Base-by-base conservation (phyloP, 2,113 vertebrate species). In the Pangasianodon hypophthalmus region DNA sequence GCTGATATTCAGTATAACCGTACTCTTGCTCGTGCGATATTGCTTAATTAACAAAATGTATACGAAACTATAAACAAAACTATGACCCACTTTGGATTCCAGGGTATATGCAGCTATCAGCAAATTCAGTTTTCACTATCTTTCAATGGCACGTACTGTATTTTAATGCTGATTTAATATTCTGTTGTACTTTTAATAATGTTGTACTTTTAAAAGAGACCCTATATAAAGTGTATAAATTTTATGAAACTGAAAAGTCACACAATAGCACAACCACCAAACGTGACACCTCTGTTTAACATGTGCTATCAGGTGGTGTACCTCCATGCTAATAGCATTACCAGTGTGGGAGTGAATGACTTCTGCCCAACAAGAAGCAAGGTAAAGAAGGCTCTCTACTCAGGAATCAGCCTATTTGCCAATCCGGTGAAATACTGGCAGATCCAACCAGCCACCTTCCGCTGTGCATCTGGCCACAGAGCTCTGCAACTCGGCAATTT, bases 361-460 rank as follows among this genome's bases (percentile, higher is more conserved):
- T 99, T 99, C 96, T 99, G 98, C 29, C 97, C 98, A 8, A 92
- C 90, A 0, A 93, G 92, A 37, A 44, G 93, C 3, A 94, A 95
- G 80, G 93, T 92, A 91, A 99, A 98, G 96, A 99, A 99, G 95
- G 95, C 95, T 0, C 91, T 96, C 87, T 99, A 98, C 92, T 97
- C 96, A 0, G 97, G 97, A 77, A 99, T 99, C 93, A 99, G 98
- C 87, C 96, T 99, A 93, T 99, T 97, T 90, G 97, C 97, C 69
- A 99, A 99, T 77, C 97, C 98, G 0, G 95, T 99, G 11, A 99
- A 98, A 92, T 97, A 98, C 94, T 97, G 97, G 98, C 96, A 98
- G 92, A 94, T 99, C 48, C 97, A 97, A 92, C 98, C 98, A 0
- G 96, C 96, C 58, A 96, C 98, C 4, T 99, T 99, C 91, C 98